These are phyloP conservation scores for Adelphocoris suturalis DNA, from an alignment of 2,888 invertebrate genomes.

Conservation along the genomic window DNA sequence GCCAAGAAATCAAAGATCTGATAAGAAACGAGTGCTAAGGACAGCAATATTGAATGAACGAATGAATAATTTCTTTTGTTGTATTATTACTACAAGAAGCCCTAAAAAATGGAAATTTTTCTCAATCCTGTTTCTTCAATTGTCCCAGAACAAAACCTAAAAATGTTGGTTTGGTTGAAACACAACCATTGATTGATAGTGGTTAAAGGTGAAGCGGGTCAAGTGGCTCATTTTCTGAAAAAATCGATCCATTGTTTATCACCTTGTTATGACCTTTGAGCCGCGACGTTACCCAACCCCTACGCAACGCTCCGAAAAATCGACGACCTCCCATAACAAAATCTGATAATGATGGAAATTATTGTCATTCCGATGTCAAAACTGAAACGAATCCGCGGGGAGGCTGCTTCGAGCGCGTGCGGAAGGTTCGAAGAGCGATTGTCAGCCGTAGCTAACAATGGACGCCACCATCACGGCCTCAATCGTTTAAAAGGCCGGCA, in stretches of 20 bases:
- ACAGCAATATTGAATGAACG: too few species aligned
- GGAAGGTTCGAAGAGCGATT: conserved; percentile 38
- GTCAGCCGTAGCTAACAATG: conserved; percentile 11
- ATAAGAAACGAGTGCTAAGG: too few species aligned
- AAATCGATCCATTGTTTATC: not conserved
- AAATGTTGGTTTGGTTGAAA: too few species aligned
- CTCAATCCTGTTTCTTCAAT: too few species aligned
- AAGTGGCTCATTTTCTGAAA: too few species aligned
- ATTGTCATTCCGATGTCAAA: conserved; percentile 49
- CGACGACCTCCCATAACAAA: conserved; percentile 1
- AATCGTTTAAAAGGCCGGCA: conserved; percentile 17
- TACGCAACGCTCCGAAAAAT: conserved; percentile 9
- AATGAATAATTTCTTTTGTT: too few species aligned
- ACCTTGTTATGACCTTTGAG: conserved; percentile 35
- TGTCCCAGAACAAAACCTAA: too few species aligned
- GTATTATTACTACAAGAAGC: too few species aligned
- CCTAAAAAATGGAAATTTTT: too few species aligned
- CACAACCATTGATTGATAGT: too few species aligned
- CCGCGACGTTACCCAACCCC: not conserved
- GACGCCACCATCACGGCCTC: conserved; percentile 19
- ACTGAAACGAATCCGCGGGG: conserved; percentile 37
- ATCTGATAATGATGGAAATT: conserved; percentile 46
- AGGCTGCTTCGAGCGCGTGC: conserved; percentile 4
- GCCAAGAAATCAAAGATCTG: too few species aligned
- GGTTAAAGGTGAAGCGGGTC: too few species aligned